Percentiles rank a stretch among this genome's conserved stretches.
phyloP scores from a whole-genome alignment of 2,888 invertebrate species.

The Scaptomyza cyrtandrae region DNA sequence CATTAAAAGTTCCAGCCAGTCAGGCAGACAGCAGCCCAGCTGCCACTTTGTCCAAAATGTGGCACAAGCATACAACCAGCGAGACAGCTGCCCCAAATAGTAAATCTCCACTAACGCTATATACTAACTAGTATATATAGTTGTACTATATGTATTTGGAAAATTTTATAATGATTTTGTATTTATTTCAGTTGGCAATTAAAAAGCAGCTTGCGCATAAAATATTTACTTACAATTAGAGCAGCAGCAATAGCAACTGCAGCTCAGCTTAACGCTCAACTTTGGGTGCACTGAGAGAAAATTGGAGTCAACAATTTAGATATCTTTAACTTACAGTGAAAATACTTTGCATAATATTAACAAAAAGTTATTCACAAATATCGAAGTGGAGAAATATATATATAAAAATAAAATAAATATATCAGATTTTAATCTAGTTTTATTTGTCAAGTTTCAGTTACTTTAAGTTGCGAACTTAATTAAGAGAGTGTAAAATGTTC shows the following conservation, averaged over 20 bases:
- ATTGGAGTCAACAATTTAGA: not conserved
- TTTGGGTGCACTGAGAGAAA: not conserved
- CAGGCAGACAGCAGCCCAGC: slow-evolving; percentile 7
- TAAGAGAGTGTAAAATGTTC: no score
- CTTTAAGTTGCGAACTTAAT: no score
- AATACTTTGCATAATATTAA: no score
- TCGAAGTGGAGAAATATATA: no score
- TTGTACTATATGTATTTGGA: slow-evolving; percentile 29
- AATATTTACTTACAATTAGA: slow-evolving; percentile 78
- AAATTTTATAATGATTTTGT: slow-evolving; percentile 70
- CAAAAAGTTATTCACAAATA: no score
- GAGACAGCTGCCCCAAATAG: slow-evolving; percentile 2
- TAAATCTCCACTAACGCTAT: not conserved
- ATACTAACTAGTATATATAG: not conserved
- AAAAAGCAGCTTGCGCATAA: slow-evolving; percentile 71
- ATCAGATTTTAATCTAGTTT: no score
- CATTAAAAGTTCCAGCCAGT: slow-evolving; percentile 68
- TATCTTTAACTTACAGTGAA: no score
- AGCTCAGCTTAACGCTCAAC: slow-evolving; percentile 30
- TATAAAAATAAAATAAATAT: no score
- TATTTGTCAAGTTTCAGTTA: no score
- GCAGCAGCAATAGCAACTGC: slow-evolving; percentile 42
- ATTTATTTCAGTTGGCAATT: slow-evolving; percentile 78
- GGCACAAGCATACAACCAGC: slow-evolving; percentile 47
- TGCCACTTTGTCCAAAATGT: slow-evolving; percentile 70